phyloP scores from a whole-genome alignment of 2,113 vertebrate species.

The Megatriorchis doriae region DNA sequence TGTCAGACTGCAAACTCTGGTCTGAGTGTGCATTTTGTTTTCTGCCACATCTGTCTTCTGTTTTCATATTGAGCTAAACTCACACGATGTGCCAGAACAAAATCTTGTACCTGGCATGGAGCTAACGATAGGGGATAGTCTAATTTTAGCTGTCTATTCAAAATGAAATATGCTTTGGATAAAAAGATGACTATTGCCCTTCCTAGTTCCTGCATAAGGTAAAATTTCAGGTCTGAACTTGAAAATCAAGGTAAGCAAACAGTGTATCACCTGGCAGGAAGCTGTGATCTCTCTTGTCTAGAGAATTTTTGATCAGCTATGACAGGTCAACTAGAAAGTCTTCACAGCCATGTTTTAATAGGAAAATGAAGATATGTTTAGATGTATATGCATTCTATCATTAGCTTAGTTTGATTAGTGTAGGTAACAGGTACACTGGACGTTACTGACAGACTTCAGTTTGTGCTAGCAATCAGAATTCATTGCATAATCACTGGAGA shows the following conservation, averaged over 20 bases:
- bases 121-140: neutral
- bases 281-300: neutral
- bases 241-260: neutral
- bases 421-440: neutral
- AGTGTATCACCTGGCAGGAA: neutral
- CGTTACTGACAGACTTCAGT: neutral
- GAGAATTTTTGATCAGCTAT: neutral
- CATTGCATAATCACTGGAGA: neutral
- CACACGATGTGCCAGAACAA: neutral
- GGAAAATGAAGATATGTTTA: neutral
- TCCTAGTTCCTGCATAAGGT: neutral
- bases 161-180: neutral
- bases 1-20: neutral
- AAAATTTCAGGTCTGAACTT: neutral
- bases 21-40: neutral
- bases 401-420: neutral
- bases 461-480: neutral
- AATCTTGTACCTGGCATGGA: neutral
- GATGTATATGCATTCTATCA: neutral
- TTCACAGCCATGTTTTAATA: neutral
- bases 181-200: neutral
- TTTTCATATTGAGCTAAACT: neutral
- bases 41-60: neutral
- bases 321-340: neutral
- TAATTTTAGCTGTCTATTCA: neutral